These are phyloP conservation scores for Gymnoscelis rufifasciata DNA, from an alignment of 2,888 invertebrate species.

Conservation along the genomic window DNA sequence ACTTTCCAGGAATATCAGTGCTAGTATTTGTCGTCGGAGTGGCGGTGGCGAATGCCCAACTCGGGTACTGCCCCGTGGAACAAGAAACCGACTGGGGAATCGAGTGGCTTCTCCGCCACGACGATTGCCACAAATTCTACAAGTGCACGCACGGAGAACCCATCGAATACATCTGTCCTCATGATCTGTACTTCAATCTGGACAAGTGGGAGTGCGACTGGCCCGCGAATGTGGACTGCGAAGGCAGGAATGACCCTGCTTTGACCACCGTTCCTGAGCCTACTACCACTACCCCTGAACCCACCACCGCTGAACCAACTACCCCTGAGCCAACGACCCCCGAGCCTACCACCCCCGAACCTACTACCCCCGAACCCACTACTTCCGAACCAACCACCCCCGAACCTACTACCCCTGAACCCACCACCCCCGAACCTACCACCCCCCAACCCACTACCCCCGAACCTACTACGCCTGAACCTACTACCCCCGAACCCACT, in stretches of 20 bases:
- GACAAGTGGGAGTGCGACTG: slow-evolving; percentile 80
- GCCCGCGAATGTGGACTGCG: slow-evolving; percentile 80
- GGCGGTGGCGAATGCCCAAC: slow-evolving; percentile 35
- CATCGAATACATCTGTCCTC: slow-evolving; percentile 77
- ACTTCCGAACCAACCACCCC: not conserved
- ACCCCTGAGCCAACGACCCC: not conserved
- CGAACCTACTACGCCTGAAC: too few relatives aligned
- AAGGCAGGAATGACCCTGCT: slow-evolving; percentile 48
- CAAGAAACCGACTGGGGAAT: slow-evolving; percentile 51
- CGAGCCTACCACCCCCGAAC: not conserved
- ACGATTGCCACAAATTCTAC: slow-evolving; percentile 81
- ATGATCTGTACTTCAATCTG: slow-evolving; percentile 77
- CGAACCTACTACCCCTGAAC: too few relatives aligned
- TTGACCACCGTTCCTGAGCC: slow-evolving; percentile 1
- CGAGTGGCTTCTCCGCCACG: slow-evolving; percentile 75
- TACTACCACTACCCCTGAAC: slow-evolving; percentile 9
- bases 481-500: too few relatives aligned
- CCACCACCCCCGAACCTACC: too few relatives aligned
- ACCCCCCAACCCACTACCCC: too few relatives aligned
- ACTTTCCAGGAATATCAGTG: slow-evolving; percentile 36
- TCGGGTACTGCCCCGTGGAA: slow-evolving; percentile 49
- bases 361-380: slow-evolving; percentile 6
- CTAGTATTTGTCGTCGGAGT: slow-evolving; percentile 35
- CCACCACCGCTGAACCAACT: slow-evolving; percentile 5
- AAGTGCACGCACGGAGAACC: slow-evolving; percentile 83